Conservation (phyloP, 2,113 vertebrate genomes). For the Malurus cyaneus region DNA sequence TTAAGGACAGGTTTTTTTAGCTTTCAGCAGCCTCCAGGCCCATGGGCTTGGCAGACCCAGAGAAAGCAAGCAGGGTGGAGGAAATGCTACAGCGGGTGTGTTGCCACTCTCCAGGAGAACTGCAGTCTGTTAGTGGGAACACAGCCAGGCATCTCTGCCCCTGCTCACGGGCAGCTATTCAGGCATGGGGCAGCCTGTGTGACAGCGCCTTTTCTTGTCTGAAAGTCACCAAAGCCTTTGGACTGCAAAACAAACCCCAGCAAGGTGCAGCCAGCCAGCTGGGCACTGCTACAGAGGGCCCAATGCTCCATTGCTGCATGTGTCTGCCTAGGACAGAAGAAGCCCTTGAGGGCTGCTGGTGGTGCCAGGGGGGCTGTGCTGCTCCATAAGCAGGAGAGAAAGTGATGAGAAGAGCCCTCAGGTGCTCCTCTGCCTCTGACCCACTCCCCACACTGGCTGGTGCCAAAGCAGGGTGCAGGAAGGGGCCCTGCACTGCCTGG, state of each 20-base stretch:
- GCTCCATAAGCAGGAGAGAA: background rate
- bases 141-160: background rate
- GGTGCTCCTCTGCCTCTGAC: background rate
- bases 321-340: background rate
- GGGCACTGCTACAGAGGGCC: background rate
- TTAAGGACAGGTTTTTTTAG: background rate
- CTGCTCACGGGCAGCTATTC: rapidly evolving
- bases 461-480: background rate
- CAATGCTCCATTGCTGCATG: rapidly evolving
- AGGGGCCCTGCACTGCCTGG: background rate
- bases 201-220: background rate
- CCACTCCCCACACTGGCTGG: rapidly evolving
- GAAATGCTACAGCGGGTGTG: background rate
- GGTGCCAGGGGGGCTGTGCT: background rate
- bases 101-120: background rate
- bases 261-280: background rate
- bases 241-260: background rate
- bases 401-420: background rate
- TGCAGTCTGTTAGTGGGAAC: background rate
- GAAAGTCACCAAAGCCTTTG: background rate
- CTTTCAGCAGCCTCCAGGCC: background rate
- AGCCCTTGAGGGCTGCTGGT: background rate
- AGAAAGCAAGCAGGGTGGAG: background rate
- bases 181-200: background rate
- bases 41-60: background rate